A percentile compares a stretch with the other conserved stretches of the same genome.
phyloP scores from a whole-genome alignment of 1,140 invertebrate species.

The Anagrus nilaparvatae region DNA sequence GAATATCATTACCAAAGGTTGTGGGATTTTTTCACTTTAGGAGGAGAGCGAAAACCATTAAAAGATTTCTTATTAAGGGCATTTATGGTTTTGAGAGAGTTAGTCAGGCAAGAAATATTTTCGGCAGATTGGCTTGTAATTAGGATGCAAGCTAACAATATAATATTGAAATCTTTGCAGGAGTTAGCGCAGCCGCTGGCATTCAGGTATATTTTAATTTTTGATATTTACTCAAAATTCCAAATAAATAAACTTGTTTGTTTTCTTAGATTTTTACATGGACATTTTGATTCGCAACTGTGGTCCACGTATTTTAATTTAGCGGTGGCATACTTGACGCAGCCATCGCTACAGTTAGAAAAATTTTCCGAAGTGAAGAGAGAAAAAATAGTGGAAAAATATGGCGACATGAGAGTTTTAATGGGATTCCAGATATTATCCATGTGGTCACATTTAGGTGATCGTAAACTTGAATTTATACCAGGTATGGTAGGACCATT shows the following conservation, averaged over 20 bases:
- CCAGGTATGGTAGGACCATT: slow-evolving; percentile 89
- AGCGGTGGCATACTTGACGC: slow-evolving; percentile 79
- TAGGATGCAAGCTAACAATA: slow-evolving; percentile 80
- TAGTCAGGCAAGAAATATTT: slow-evolving; percentile 78
- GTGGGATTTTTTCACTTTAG: slow-evolving; percentile 65
- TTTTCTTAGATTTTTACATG: slow-evolving; percentile 60
- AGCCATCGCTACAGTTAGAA: slow-evolving; percentile 77
- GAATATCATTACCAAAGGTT: slow-evolving; percentile 80
- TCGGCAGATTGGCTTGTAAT: slow-evolving; percentile 89
- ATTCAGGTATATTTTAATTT: slow-evolving; percentile 33
- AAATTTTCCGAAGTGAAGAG: slow-evolving; percentile 71
- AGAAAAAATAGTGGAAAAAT: slow-evolving; percentile 67
- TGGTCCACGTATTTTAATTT: slow-evolving; percentile 88
- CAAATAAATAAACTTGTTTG: neutral
- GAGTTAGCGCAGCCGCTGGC: slow-evolving; percentile 80
- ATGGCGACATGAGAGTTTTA: slow-evolving; percentile 83
- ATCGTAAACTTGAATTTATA: slow-evolving; percentile 80
- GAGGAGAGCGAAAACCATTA: slow-evolving; percentile 58
- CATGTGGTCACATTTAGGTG: slow-evolving; percentile 85
- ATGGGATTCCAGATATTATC: slow-evolving; percentile 90
- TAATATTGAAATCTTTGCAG: slow-evolving; percentile 75
- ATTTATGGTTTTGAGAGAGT: slow-evolving; percentile 76
- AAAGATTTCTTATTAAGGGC: slow-evolving; percentile 87
- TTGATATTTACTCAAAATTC: neutral
- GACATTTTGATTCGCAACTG: slow-evolving; percentile 52